Base-by-base conservation (phyloP, 1,140 invertebrate species). In the Ceratosolen fusciceps region DNA sequence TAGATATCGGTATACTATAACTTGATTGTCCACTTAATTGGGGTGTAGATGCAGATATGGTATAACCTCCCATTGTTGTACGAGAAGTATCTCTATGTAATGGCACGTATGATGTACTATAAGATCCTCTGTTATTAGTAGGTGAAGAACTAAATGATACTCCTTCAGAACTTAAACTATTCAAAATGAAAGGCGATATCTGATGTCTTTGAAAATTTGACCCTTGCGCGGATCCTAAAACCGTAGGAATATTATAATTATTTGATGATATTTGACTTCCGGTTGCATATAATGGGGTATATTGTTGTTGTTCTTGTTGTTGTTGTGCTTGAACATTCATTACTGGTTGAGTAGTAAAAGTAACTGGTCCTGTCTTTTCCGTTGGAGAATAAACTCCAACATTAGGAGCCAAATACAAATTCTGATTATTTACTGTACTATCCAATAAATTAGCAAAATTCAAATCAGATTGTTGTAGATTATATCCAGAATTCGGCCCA, bases 341-440 rank as follows among this genome's bases (percentile, higher is more conserved):
- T 56, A 74, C 16, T 60, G 8, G 47, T 67, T 74, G 71, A 39
- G 83, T 77, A 9, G 77, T 81, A 24, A 90, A 90, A 0, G 88
- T 90, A 0, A 90, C 86, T 5, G 89, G 90, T 34, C 89, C 89
- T 0, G 82, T 89, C 76, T 90, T 90, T 34, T 72, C 83, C 74
- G 19, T 78, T 1, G 83, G 77, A 0, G 72, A 14, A 62, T 87
- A 83, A 2, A 86, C 39, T n/a, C 78, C 82, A 52, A 82, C 34
- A 10, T 31, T 78, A 1, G 83, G 77, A 21, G 81, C 34, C 0
- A 82, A 83, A 14, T 85, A 85, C 3, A 82, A 26, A 16, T 3
- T 74, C 37, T 43, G 58, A n/a, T n/a, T 21, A 26, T 2, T 70
- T 54, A 16, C 0, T 29, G 76, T 31, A 12, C 24, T 54, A 10